A percentile compares a stretch with the other conserved stretches of the same genome.
phyloP scores from a whole-genome alignment of 2,888 invertebrate genomes.

The Callosobruchus maculatus region DNA sequence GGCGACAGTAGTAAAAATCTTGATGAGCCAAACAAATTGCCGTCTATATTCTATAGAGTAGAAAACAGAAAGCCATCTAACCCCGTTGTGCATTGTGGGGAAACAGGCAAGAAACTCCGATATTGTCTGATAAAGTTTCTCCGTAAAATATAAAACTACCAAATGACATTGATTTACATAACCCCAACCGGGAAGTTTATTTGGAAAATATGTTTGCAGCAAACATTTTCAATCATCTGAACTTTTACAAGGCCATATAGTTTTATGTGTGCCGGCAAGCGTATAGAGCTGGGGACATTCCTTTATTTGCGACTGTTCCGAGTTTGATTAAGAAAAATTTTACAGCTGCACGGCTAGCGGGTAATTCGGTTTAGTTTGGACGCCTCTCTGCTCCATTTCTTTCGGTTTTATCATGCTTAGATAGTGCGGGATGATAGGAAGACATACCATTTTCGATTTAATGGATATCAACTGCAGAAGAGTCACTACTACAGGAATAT shows the following conservation, averaged over 20 bases:
- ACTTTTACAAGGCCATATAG: slow-evolving; percentile 35
- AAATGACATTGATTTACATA: slow-evolving; percentile 3
- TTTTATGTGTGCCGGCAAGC: slow-evolving; percentile 38
- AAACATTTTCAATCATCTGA: slow-evolving; percentile 38
- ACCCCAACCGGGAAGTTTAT: slow-evolving; percentile 7
- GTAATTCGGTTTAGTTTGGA: background rate
- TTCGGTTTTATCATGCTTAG: too few relatives aligned
- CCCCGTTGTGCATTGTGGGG: too few relatives aligned
- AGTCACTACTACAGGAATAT: too few relatives aligned
- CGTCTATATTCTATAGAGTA: too few relatives aligned
- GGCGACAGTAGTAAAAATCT: too few relatives aligned
- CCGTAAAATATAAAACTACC: slow-evolving; percentile 9
- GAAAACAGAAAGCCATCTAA: too few relatives aligned
- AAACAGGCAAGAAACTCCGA: background rate
- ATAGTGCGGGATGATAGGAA: too few relatives aligned
- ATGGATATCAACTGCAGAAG: too few relatives aligned
- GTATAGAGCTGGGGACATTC: background rate
- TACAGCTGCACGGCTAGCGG: background rate
- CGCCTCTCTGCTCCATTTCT: too few relatives aligned
- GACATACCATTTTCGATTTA: too few relatives aligned
- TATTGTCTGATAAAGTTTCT: slow-evolving; percentile 2
- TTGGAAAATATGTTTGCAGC: slow-evolving; percentile 35
- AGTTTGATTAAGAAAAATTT: background rate
- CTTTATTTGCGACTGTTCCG: background rate
- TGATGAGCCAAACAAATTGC: too few relatives aligned